Conservation (phyloP, 1,140 invertebrate species). For the Drosophila albomicans region DNA sequence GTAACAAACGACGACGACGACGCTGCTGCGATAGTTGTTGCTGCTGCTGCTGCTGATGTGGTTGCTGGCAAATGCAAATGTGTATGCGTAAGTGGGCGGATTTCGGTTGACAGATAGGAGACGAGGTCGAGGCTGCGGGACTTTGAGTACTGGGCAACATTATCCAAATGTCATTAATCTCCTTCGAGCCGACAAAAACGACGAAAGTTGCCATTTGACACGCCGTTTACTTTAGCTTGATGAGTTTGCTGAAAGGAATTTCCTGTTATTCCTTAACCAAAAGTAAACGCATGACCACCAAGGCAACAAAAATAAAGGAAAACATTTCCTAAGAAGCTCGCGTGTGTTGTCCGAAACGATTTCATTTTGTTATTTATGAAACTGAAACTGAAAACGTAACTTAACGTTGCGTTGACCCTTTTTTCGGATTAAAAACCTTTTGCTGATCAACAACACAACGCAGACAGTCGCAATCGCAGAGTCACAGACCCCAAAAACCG, state of each 20-base stretch:
- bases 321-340: constrained; percentile 67
- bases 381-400: constrained; percentile 36
- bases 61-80: constrained; percentile 66
- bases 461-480: background rate
- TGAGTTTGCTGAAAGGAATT: constrained; percentile 81
- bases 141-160: background rate
- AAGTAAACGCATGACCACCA: background rate
- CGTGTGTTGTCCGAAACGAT: constrained; percentile 21
- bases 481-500: background rate
- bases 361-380: constrained; percentile 65
- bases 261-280: constrained; percentile 56
- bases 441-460: constrained; percentile 1
- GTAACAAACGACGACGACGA: constrained; percentile 68
- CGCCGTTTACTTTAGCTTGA: constrained; percentile 71
- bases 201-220: constrained; percentile 29
- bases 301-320: background rate
- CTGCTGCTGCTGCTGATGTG: background rate
- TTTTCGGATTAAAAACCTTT: constrained; percentile 7
- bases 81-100: constrained; percentile 64
- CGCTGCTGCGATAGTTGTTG: background rate
- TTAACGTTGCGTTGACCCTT: constrained; percentile 37
- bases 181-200: constrained; percentile 67
- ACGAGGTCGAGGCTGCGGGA: background rate
- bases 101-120: constrained; percentile 5
- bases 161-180: constrained; percentile 77